These are phyloP conservation scores for Hermatobates lingyangjiaoensis DNA, from an alignment of 1,140 invertebrate genomes.

Conservation along the genomic window DNA sequence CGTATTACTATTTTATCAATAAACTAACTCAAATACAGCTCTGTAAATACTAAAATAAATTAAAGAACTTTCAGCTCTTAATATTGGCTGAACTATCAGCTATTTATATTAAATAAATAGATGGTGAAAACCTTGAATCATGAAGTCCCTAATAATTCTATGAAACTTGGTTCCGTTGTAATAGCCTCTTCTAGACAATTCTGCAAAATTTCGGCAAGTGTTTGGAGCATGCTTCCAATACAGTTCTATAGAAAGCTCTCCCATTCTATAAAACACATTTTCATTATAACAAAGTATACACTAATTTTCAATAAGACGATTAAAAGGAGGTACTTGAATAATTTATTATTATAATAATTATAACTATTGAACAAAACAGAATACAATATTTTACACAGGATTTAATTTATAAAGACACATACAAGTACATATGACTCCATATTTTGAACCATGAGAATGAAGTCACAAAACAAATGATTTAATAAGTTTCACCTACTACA, in stretches of 20 bases:
- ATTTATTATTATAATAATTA: not conserved
- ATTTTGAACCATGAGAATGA: not conserved
- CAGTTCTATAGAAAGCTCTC: conserved; percentile 72
- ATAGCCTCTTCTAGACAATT: conserved; percentile 76
- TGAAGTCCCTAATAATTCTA: conserved; percentile 87
- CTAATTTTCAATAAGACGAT: conserved; percentile 13
- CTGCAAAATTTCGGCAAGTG: conserved; percentile 92
- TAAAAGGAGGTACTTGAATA: not conserved
- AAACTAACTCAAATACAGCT: too few species aligned
- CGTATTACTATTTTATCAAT: too few species aligned
- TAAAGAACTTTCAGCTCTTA: too few species aligned
- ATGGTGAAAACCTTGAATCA: conserved; percentile 84
- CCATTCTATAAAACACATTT: conserved; percentile 56
- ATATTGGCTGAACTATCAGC: too few species aligned
- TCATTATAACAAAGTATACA: conserved; percentile 7
- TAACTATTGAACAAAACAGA: conserved; percentile 2
- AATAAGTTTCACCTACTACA: too few species aligned
- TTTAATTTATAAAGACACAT: conserved; percentile 1
- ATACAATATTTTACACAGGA: not conserved
- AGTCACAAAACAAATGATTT: too few species aligned
- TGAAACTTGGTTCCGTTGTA: conserved; percentile 95
- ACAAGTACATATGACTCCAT: not conserved
- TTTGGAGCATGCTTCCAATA: conserved; percentile 96
- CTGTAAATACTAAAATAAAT: too few species aligned
- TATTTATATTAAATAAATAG: too few species aligned